These are phyloP conservation scores for Pemphigus obesinymphae DNA, from an alignment of 1,140 invertebrate species.

Conservation along the genomic window DNA sequence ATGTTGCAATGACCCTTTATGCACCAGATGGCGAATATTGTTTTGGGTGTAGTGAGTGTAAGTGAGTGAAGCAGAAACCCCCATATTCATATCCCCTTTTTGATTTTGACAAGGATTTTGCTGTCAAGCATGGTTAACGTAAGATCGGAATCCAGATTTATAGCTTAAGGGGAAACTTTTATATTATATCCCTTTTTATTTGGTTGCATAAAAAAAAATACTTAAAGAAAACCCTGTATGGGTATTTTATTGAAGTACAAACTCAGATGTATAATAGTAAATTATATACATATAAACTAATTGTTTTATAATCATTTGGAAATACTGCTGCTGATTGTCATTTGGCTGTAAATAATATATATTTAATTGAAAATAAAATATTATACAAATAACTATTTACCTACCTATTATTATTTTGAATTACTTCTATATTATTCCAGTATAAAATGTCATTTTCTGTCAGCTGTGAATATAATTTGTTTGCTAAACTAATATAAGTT, in stretches of 20 bases:
- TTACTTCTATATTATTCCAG: no score
- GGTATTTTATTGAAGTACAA: not conserved
- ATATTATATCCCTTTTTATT: conserved; percentile 35
- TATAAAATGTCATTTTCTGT: no score
- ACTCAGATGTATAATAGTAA: not conserved
- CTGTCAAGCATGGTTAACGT: conserved; percentile 37
- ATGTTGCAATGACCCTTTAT: conserved; percentile 39
- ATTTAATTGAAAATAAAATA: not conserved
- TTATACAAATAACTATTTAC: no score
- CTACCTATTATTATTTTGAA: no score
- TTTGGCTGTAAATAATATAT: no score
- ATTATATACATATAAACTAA: not conserved
- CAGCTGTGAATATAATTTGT: no score
- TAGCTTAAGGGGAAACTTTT: conserved; percentile 10
- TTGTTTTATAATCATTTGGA: not conserved
- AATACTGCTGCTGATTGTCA: no score
- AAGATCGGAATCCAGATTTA: conserved; percentile 40
- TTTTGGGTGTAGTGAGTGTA: conserved; percentile 11
- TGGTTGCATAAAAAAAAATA: not conserved
- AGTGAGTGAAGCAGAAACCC: not conserved
- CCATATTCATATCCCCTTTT: conserved; percentile 38
- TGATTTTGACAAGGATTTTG: conserved; percentile 40
- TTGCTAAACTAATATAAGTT: no score
- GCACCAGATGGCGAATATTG: conserved; percentile 38
- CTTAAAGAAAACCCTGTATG: not conserved